A percentile compares a stretch with the other conserved stretches of the same genome.
Conservation (phyloP, 2,888 invertebrate species). For the Adineta ricciae region DNA sequence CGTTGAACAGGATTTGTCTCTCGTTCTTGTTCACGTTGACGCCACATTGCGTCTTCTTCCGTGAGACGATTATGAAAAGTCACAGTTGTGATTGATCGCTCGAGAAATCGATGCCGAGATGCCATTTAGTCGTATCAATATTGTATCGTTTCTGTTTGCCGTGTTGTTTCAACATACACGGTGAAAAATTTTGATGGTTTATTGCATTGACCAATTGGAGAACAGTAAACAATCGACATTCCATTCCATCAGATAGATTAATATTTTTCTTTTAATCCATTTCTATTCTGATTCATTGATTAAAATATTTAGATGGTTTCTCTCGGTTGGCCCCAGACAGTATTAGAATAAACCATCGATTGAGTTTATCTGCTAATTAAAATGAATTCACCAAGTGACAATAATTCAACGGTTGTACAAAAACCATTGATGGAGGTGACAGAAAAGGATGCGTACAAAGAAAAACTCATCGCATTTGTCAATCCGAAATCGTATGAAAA, state of each 20-base stretch:
- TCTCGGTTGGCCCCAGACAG: too few relatives aligned
- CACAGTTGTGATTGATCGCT: not conserved
- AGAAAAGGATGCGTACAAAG: not conserved
- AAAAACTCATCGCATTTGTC: constrained; percentile 5
- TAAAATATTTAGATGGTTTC: too few relatives aligned
- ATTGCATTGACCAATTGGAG: not conserved
- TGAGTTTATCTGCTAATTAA: too few relatives aligned
- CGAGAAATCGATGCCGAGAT: not conserved
- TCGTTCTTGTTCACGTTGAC: not conserved
- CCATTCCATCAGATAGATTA: not conserved
- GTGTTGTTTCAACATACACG: too few relatives aligned
- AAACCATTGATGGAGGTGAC: not conserved
- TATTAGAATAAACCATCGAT: not conserved
- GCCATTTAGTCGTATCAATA: not conserved
- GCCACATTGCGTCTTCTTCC: constrained; percentile 1
- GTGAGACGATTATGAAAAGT: constrained; percentile 13
- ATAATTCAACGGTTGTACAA: not conserved
- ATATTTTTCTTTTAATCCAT: not conserved
- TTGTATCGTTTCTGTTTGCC: too few relatives aligned
- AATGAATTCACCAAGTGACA: not conserved
- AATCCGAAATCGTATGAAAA: constrained; percentile 10
- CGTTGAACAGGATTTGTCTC: not conserved
- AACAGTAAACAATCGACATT: not conserved
- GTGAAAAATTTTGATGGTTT: too few relatives aligned
- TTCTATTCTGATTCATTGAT: not conserved